phyloP scores from a whole-genome alignment of 2,113 vertebrate species.

The Nanger granti region DNA sequence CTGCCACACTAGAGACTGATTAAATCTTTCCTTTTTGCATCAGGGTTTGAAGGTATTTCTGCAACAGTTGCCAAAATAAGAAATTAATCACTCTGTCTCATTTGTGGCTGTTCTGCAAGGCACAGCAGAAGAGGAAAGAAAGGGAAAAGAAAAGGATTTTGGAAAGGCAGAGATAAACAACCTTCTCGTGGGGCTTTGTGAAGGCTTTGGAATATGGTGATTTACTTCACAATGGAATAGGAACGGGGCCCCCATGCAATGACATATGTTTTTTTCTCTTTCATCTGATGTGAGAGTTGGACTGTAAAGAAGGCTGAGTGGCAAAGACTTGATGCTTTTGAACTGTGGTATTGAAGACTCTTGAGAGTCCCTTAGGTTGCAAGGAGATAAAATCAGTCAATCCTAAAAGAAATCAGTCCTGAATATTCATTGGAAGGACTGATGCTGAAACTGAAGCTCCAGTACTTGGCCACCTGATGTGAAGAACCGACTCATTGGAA shows the following conservation, averaged over 20 bases:
- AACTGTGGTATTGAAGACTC: neutral
- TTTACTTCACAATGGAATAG: neutral
- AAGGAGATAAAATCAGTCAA: neutral
- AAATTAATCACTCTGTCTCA: conserved; percentile 58
- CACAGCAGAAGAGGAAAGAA: neutral
- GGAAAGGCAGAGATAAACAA: neutral
- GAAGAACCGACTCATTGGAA: neutral
- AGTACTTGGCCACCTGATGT: neutral
- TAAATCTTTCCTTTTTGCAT: neutral
- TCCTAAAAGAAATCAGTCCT: neutral
- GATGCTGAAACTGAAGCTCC: neutral
- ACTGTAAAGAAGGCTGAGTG: neutral
- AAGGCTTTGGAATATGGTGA: neutral
- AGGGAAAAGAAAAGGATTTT: neutral
- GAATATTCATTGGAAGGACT: neutral
- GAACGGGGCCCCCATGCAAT: neutral
- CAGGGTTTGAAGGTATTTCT: conserved; percentile 46
- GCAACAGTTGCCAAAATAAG: conserved; percentile 36
- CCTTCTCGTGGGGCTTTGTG: neutral
- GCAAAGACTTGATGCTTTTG: neutral
- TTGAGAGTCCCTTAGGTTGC: neutral
- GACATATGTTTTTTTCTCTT: neutral
- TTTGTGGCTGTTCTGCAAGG: conserved; percentile 41
- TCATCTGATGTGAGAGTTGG: neutral
- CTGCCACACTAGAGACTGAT: conserved; percentile 9